Conservation (phyloP, 2,797 vertebrate genomes). For the Megaceryle alcyon region DNA sequence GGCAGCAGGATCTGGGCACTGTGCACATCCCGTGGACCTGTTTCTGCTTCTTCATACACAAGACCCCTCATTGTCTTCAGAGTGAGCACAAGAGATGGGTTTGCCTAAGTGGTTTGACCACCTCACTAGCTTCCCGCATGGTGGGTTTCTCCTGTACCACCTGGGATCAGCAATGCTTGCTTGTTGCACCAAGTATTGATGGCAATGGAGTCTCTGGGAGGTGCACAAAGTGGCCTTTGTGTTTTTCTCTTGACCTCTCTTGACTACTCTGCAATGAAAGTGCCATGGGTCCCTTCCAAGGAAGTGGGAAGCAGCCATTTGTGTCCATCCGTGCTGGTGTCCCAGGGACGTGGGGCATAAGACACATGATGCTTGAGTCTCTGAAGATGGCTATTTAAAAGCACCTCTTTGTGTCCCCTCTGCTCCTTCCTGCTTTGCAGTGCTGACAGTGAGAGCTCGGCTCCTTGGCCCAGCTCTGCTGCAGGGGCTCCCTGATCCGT, state of each 20-base stretch:
- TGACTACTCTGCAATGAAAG: not conserved
- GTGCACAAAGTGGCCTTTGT: not conserved
- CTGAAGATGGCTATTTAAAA: not conserved
- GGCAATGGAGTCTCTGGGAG: not conserved
- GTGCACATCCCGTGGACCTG: accelerated
- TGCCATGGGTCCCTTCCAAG: not conserved
- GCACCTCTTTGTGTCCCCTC: not conserved
- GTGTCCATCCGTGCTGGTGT: not conserved
- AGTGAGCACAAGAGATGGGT: not conserved
- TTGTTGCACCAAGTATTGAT: not conserved
- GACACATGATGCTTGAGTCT: not conserved
- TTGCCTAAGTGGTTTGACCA: not conserved
- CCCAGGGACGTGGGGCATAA: not conserved
- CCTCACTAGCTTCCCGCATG: accelerated
- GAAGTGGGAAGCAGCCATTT: not conserved
- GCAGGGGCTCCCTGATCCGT: conserved; percentile 57
- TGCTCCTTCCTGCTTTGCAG: not conserved
- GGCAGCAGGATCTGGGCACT: accelerated
- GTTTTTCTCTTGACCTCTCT: not conserved
- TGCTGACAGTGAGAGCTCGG: not conserved
- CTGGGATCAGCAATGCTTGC: not conserved
- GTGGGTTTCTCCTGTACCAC: not conserved
- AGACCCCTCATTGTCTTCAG: not conserved
- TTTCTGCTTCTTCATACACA: not conserved
- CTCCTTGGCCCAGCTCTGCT: conserved; percentile 45